Evolutionary conservation across 2,888 invertebrate genomes (phyloP).

Genomic region (Drosophila subsilvestris): DNA sequence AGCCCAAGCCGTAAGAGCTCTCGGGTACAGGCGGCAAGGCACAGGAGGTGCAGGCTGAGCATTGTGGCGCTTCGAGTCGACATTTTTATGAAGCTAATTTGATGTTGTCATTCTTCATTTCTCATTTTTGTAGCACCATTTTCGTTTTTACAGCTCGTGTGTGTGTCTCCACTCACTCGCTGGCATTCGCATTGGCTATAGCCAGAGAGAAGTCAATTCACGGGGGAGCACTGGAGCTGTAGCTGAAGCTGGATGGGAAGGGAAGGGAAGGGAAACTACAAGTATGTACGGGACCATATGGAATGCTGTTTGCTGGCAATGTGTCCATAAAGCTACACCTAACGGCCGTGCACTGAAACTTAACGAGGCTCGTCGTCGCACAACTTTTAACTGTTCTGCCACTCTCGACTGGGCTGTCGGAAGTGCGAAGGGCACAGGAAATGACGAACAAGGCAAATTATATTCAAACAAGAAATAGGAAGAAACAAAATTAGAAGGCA

Average conservation of each 20-base stretch:
- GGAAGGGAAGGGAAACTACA: not conserved
- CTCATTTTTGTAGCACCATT: conserved; percentile 74
- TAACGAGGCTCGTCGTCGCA: conserved; percentile 50
- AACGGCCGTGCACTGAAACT: conserved; percentile 56
- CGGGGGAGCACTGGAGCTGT: conserved; percentile 1
- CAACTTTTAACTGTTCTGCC: conserved; percentile 38
- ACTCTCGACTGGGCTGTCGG: conserved; percentile 6
- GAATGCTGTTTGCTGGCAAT: conserved; percentile 22
- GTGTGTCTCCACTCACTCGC: conserved; percentile 17
- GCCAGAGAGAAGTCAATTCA: conserved; percentile 22
- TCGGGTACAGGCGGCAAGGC: not conserved
- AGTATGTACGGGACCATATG: conserved; percentile 18
- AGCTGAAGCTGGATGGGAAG: conserved; percentile 19
- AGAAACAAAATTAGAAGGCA: not conserved
- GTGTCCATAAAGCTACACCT: conserved; percentile 65
- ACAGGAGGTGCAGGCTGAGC: conserved; percentile 4
- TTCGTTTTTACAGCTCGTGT: conserved; percentile 65
- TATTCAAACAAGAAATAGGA: conserved; percentile 17
- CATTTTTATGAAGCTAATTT: conserved; percentile 78
- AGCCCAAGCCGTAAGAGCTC: conserved; percentile 4
- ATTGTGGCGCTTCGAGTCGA: conserved; percentile 43
- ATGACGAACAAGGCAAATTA: conserved; percentile 21
- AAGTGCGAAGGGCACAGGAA: conserved; percentile 20
- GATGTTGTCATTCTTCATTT: conserved; percentile 79
- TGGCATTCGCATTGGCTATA: not conserved